A percentile compares a stretch with the other conserved stretches of the same genome.
phyloP scores from a whole-genome alignment of 2,888 invertebrate genomes.

The Trissolcus japonicus region DNA sequence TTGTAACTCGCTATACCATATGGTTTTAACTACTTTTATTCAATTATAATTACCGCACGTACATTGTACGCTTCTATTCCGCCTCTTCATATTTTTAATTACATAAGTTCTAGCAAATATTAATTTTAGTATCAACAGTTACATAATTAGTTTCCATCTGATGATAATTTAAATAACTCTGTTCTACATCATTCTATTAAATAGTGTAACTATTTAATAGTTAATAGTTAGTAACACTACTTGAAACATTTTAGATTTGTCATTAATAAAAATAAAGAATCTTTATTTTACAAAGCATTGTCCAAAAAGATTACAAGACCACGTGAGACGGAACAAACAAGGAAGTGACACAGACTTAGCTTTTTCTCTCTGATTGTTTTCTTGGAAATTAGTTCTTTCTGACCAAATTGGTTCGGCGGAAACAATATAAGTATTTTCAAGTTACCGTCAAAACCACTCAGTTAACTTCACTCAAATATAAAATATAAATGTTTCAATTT shows the following conservation, averaged over 20 bases:
- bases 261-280: conserved; percentile 7
- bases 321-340: conserved; percentile 38
- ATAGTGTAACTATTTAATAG: too few species aligned
- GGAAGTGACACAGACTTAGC: conserved; percentile 41
- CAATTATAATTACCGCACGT: conserved; percentile 34
- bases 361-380: conserved; percentile 11
- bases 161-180: neutral
- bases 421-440: neutral
- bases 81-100: conserved; percentile 32
- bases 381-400: conserved; percentile 32
- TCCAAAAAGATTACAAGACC: conserved; percentile 18
- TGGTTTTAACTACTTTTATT: conserved; percentile 32
- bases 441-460: too few species aligned
- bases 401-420: conserved; percentile 12
- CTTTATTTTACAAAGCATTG: conserved; percentile 22
- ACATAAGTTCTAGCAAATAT: conserved; percentile 12
- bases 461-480: too few species aligned
- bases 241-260: conserved; percentile 1
- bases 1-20: conserved; percentile 23
- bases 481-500: too few species aligned
- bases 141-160: conserved; percentile 3
- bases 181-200: too few species aligned
- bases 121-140: conserved; percentile 10
- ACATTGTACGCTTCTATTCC: conserved; percentile 19
- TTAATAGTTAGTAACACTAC: too few species aligned